Evolutionary conservation across 2,888 invertebrate species (phyloP).

Genomic region (Harpalus rubripes): DNA sequence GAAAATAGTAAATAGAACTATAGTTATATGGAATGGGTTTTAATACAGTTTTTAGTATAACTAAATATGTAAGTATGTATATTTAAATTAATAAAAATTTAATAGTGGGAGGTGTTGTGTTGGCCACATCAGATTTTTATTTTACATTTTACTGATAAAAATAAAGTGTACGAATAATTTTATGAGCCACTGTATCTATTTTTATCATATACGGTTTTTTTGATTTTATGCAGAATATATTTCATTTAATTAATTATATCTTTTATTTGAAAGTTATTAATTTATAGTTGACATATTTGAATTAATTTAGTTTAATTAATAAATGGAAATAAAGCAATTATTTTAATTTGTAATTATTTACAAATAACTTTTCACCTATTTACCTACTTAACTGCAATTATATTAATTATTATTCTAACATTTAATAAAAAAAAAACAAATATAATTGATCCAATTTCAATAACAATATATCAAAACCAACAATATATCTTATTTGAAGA

Average conservation of each 20-base stretch:
- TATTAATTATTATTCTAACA: background rate
- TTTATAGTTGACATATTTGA: slow-evolving; percentile 11
- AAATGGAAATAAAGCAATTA: slow-evolving; percentile 39
- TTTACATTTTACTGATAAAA: too few species aligned
- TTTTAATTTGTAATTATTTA: slow-evolving; percentile 35
- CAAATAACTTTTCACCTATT: background rate
- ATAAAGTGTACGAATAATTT: too few species aligned
- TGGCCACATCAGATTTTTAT: too few species aligned
- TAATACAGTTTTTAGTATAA: too few species aligned
- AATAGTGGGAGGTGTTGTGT: too few species aligned
- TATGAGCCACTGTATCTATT: too few species aligned
- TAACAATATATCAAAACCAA: slow-evolving; percentile 5
- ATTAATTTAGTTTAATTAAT: slow-evolving; percentile 30
- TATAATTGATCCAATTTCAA: background rate
- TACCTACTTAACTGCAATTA: slow-evolving; percentile 30
- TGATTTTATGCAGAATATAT: background rate
- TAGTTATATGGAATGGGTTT: too few species aligned
- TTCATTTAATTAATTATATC: slow-evolving; percentile 12
- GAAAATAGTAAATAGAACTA: too few species aligned
- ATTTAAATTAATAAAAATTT: too few species aligned
- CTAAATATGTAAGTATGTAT: too few species aligned
- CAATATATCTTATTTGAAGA: too few species aligned
- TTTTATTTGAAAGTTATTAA: slow-evolving; percentile 25
- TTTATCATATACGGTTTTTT: too few species aligned
- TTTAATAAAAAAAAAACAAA: background rate